These are phyloP conservation scores for Malthinus flaveolus DNA, from an alignment of 2,888 invertebrate genomes.

Conservation along the genomic window DNA sequence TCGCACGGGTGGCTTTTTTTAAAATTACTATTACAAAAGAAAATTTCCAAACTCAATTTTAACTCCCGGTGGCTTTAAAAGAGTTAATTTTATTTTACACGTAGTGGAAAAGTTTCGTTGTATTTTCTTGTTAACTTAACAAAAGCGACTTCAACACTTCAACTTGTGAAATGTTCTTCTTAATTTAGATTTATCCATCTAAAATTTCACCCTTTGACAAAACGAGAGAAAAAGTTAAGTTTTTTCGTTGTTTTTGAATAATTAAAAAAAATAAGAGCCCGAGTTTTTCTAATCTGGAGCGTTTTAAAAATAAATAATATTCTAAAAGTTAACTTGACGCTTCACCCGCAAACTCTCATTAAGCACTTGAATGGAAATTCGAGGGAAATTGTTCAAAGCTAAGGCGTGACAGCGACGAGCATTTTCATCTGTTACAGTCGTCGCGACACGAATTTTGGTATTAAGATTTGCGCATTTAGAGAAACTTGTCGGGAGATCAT, in stretches of 20 bases:
- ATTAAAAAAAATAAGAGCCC: not conserved
- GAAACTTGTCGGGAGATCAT: slow-evolving; percentile 35
- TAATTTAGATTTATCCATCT: slow-evolving; percentile 22
- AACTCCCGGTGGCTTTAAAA: slow-evolving; percentile 5
- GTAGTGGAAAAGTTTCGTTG: slow-evolving; percentile 18
- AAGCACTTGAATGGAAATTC: slow-evolving; percentile 17
- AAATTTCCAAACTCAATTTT: slow-evolving; percentile 1
- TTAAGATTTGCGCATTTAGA: slow-evolving; percentile 36
- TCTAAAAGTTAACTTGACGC: not conserved
- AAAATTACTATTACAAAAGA: not conserved
- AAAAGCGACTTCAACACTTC: slow-evolving; percentile 25
- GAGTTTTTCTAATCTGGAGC: not conserved
- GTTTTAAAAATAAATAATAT: slow-evolving; percentile 1
- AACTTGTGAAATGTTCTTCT: slow-evolving; percentile 25
- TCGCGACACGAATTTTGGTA: slow-evolving; percentile 31
- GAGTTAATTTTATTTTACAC: slow-evolving; percentile 22
- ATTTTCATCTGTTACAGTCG: slow-evolving; percentile 36
- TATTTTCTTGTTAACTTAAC: slow-evolving; percentile 26
- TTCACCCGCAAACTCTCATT: slow-evolving; percentile 13
- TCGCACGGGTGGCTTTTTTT: too few species aligned
- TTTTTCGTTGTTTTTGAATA: not conserved
- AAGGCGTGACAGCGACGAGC: slow-evolving; percentile 15
- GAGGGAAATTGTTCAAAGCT: slow-evolving; percentile 10
- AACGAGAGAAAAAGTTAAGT: slow-evolving; percentile 18
- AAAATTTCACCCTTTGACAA: slow-evolving; percentile 14